A percentile compares a stretch with the other conserved stretches of the same genome.
These are phyloP conservation scores for Chelon auratus DNA, from an alignment of 2,797 vertebrate species.

Conservation along the genomic window DNA sequence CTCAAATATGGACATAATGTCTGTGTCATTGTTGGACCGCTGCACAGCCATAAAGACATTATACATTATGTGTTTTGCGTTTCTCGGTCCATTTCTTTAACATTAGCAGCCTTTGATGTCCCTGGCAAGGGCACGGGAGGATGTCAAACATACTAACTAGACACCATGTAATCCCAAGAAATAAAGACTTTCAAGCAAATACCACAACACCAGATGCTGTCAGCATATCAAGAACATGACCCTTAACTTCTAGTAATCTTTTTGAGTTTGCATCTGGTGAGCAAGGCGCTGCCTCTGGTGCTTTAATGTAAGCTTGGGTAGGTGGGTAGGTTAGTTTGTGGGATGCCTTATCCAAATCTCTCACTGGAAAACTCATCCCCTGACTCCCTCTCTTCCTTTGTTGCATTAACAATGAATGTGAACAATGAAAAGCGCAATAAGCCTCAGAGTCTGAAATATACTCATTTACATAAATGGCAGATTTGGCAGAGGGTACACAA, in stretches of 20 bases:
- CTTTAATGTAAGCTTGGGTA: conserved; percentile 8
- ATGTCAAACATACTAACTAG: background rate
- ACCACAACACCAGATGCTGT: background rate
- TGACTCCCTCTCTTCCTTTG: conserved; percentile 34
- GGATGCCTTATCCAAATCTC: conserved; percentile 40
- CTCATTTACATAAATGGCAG: conserved; percentile 57
- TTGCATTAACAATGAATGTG: conserved; percentile 46
- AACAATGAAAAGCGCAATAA: conserved; percentile 47
- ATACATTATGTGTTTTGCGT: background rate
- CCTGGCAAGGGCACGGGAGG: background rate
- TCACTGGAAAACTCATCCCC: conserved; percentile 21
- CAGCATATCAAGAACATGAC: background rate
- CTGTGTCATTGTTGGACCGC: conserved; percentile 5
- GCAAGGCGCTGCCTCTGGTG: background rate
- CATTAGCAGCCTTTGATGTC: background rate
- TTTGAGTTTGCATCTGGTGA: background rate
- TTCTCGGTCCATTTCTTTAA: background rate
- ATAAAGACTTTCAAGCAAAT: conserved; percentile 5
- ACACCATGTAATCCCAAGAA: conserved; percentile 2
- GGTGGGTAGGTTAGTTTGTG: conserved; percentile 16
- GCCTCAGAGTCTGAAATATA: conserved; percentile 48
- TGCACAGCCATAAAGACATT: conserved; percentile 10
- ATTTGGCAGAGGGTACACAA: conserved; percentile 57
- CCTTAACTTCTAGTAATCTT: background rate
- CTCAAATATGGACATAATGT: conserved; percentile 13